Evolutionary conservation across 2,888 invertebrate genomes (phyloP).

Genomic region (Lagria hirta): DNA sequence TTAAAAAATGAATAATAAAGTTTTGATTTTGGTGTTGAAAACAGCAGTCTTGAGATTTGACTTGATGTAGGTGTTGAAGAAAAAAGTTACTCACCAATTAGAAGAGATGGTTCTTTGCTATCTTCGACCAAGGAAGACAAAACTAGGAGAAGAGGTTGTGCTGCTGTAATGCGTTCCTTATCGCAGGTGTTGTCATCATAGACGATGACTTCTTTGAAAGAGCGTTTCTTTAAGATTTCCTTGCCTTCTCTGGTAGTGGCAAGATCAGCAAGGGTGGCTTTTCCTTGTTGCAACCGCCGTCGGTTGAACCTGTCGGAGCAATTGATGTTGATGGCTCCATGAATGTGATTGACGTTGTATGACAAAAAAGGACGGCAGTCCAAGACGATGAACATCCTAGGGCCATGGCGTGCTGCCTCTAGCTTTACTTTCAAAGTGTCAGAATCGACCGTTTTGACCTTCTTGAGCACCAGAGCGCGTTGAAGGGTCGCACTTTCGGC

Average conservation of each 20-base stretch:
- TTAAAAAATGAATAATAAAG: no score
- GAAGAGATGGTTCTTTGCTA: conserved; percentile 64
- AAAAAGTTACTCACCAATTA: conserved; percentile 62
- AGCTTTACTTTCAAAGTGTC: conserved; percentile 58
- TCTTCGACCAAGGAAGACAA: conserved; percentile 68
- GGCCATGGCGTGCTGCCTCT: conserved; percentile 42
- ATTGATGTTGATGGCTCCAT: conserved; percentile 70
- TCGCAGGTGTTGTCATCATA: conserved; percentile 70
- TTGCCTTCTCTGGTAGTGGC: conserved; percentile 66
- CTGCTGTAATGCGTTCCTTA: conserved; percentile 59
- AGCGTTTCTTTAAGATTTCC: conserved; percentile 60
- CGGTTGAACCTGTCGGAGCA: conserved; percentile 71
- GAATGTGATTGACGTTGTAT: conserved; percentile 69
- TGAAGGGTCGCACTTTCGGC: conserved; percentile 59
- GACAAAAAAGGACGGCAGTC: conserved; percentile 72
- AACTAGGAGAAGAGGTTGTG: conserved; percentile 66
- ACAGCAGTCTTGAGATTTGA: no score
- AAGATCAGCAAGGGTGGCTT: conserved; percentile 66
- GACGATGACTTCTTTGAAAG: conserved; percentile 64
- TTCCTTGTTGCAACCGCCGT: conserved; percentile 66
- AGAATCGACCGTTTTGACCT: conserved; percentile 57
- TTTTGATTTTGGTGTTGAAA: no score
- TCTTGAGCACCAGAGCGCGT: conserved; percentile 56
- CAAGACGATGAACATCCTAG: conserved; percentile 56
- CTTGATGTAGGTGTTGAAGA: conserved; percentile 15